Evolutionary conservation across 2,113 vertebrate genomes (phyloP).

Genomic region (Macrotus californicus): DNA sequence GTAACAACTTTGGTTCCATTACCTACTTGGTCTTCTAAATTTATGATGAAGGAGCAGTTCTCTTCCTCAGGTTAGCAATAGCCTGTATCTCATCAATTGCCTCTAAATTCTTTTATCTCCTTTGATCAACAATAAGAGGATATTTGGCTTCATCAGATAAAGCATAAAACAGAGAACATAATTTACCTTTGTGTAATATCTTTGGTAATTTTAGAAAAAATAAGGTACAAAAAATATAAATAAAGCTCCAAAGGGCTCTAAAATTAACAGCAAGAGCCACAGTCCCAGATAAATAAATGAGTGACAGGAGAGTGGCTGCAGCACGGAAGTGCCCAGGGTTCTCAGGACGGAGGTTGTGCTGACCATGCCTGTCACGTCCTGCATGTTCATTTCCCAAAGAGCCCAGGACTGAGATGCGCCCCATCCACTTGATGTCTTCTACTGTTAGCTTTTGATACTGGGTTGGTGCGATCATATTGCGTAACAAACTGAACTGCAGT

Average conservation of each 20-base stretch:
- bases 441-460: constrained; percentile 58
- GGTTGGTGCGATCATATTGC: constrained; percentile 65
- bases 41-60: constrained; percentile 81
- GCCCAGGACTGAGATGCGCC: constrained; percentile 44
- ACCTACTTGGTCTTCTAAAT: constrained; percentile 80
- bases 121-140: constrained; percentile 90
- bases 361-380: constrained; percentile 59
- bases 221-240: constrained; percentile 85
- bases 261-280: constrained; percentile 81
- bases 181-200: constrained; percentile 93
- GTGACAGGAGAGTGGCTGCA: constrained; percentile 84
- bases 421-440: constrained; percentile 22
- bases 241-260: constrained; percentile 84
- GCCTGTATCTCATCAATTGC: constrained; percentile 79
- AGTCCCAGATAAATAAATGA: constrained; percentile 88
- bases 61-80: constrained; percentile 80
- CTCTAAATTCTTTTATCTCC: constrained; percentile 84
- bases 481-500: constrained; percentile 66
- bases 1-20: constrained; percentile 91
- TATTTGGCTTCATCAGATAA: constrained; percentile 98
- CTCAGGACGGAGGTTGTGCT: constrained; percentile 70
- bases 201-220: constrained; percentile 96
- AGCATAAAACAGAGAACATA: constrained; percentile 96
- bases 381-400: constrained; percentile 53
- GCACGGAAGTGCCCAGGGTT: constrained; percentile 72